A percentile compares a stretch with the other conserved stretches of the same genome.
phyloP scores from a whole-genome alignment of 2,888 invertebrate genomes.

The Drosophila picticornis region DNA sequence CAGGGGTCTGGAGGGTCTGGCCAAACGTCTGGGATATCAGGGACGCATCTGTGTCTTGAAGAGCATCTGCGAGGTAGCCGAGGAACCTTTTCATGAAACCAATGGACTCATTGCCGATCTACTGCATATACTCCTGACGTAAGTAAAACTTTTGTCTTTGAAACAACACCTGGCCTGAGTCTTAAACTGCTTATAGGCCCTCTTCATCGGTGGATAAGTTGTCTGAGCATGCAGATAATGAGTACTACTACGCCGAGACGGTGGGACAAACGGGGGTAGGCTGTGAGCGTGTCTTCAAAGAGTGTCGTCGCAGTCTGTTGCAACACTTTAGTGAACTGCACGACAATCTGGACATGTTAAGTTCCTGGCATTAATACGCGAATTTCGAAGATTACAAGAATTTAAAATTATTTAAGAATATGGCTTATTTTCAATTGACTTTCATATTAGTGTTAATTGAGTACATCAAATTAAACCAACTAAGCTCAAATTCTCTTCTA shows the following conservation, averaged over 20 bases:
- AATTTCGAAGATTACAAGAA: neutral
- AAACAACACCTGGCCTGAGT: neutral
- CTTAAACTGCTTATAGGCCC: slow-evolving; percentile 86
- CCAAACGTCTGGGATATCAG: slow-evolving; percentile 87
- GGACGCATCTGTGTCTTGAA: slow-evolving; percentile 91
- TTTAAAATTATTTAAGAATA: neutral
- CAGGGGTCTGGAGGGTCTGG: slow-evolving; percentile 79
- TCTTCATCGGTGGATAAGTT: slow-evolving; percentile 89
- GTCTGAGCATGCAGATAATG: slow-evolving; percentile 89
- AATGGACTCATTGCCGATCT: slow-evolving; percentile 91
- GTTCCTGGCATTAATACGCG: slow-evolving; percentile 60
- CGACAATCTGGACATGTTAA: slow-evolving; percentile 62
- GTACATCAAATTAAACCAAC: neutral
- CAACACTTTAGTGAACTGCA: slow-evolving; percentile 69
- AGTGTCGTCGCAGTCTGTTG: slow-evolving; percentile 71
- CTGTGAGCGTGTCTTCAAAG: slow-evolving; percentile 81
- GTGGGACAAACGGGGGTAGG: slow-evolving; percentile 86
- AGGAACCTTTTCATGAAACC: slow-evolving; percentile 89
- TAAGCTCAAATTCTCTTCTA: neutral
- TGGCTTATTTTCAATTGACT: neutral
- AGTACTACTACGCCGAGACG: slow-evolving; percentile 91
- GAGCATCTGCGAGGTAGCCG: slow-evolving; percentile 91
- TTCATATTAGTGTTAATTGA: neutral
- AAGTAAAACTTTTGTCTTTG: slow-evolving; percentile 83
- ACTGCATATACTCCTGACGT: slow-evolving; percentile 91